Base-by-base conservation (phyloP, 2,888 invertebrate genomes). In the Sepiola atlantica region DNA sequence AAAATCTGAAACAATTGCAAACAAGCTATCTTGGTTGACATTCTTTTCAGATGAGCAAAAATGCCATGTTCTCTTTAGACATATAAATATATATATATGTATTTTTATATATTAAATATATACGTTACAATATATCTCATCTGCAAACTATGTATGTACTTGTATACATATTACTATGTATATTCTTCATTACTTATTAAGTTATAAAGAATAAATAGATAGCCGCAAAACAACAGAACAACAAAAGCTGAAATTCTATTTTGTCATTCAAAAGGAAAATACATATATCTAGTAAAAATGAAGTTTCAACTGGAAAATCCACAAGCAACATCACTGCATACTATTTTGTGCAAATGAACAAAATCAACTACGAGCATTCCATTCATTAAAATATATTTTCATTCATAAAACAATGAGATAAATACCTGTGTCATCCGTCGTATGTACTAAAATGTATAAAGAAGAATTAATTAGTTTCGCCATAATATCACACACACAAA, bases 381-480 rank as follows among this genome's bases (percentile, higher is more conserved):
- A n/a, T n/a, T 45, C 77, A n/a, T 6, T 12, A 77, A 77, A 14
- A 77, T n/a, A 77, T 77, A 3, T 77, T 45, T 8, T 28, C 77
- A 77, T 32, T 77, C 32, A 77, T 77, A 77, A 32, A 32, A 18
- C n/a, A 77, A 32, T n/a, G 14, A 32, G 14, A 77, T 77, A 77
- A 77, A 77, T 77, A 77, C 77, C 77, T 77, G 77, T 77, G 77
- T 77, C 77, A 77, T 77, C 77, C 77, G 77, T 77, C 32, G 77
- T 77, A 77, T n/a, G n/a, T 16, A 77, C 77, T 77, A 77, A n/a
- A 61, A 77, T n/a, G n/a, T 77, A 77, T 77, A 77, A n/a, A 77
- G 32, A 77, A 61, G 32, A 6, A 77, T 32, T 4, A 77, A 77
- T 77, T 77, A 77, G 14, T 77, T 77, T n/a, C 12, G 32, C 10